These are phyloP conservation scores for human DNA, from an alignment of 2,113 vertebrate species.

Conservation along the genomic window GRCh38 chr7:20453001-20453500, in stretches of 20 bases:
- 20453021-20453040: not conserved
- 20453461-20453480: not conserved
- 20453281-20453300: slow-evolving; percentile 28
- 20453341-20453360: slow-evolving; percentile 54
- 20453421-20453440: slow-evolving; percentile 25
- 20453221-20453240: slow-evolving; percentile 8
- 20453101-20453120: not conserved
- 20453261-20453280: slow-evolving; percentile 4
- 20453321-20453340: not conserved
- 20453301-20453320: slow-evolving; percentile 41
- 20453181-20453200: slow-evolving; percentile 42
- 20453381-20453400: slow-evolving; percentile 53
- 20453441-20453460: not conserved
- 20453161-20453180: slow-evolving; percentile 44
- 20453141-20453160: slow-evolving; percentile 27
- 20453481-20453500: not conserved
- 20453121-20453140: not conserved
- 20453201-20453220: slow-evolving; percentile 43
- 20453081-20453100: not conserved
- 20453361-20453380: not conserved
- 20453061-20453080: not conserved
- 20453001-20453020: not conserved
- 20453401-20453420: slow-evolving; percentile 39
- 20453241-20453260: slow-evolving; percentile 58
- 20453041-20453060: not conserved